A percentile compares a stretch with the other conserved stretches of the same genome.
phyloP scores from a whole-genome alignment of 2,888 invertebrate species.

The Watsonalla binaria region DNA sequence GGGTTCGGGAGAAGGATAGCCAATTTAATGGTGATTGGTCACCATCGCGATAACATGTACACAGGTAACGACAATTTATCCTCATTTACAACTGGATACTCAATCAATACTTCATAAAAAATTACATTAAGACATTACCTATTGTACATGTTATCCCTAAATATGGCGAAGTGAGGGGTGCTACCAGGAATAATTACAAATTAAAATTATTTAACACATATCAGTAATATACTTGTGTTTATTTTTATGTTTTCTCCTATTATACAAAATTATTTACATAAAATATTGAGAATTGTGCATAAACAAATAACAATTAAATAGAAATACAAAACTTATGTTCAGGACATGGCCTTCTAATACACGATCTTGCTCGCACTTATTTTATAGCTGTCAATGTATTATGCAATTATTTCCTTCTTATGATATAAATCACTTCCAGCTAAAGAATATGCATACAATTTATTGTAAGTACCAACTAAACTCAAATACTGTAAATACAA shows the following conservation, averaged over 20 bases:
- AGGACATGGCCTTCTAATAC: slow-evolving; percentile 72
- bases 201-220: slow-evolving; percentile 77
- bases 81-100: slow-evolving; percentile 1
- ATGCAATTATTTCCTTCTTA: slow-evolving; percentile 73
- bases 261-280: slow-evolving; percentile 80
- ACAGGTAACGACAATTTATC: slow-evolving; percentile 18
- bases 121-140: slow-evolving; percentile 11
- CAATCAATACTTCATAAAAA: slow-evolving; percentile 7
- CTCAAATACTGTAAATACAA: slow-evolving; percentile 77
- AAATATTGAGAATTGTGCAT: slow-evolving; percentile 80
- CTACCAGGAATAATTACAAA: slow-evolving; percentile 80
- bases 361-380: slow-evolving; percentile 68
- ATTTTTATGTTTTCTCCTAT: slow-evolving; percentile 77
- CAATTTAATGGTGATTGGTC: slow-evolving; percentile 51
- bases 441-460: slow-evolving; percentile 74
- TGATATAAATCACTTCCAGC: slow-evolving; percentile 76
- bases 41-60: slow-evolving; percentile 71
- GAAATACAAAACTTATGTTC: slow-evolving; percentile 76
- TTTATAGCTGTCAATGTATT: slow-evolving; percentile 73
- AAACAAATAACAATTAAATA: slow-evolving; percentile 80
- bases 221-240: slow-evolving; percentile 80
- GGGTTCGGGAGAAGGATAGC: slow-evolving; percentile 51
- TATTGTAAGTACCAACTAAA: slow-evolving; percentile 76
- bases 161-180: slow-evolving; percentile 76
- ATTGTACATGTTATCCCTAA: slow-evolving; percentile 75